These are phyloP conservation scores for Bradypodion ventrale DNA, from an alignment of 2,797 vertebrate species.

Conservation along the genomic window DNA sequence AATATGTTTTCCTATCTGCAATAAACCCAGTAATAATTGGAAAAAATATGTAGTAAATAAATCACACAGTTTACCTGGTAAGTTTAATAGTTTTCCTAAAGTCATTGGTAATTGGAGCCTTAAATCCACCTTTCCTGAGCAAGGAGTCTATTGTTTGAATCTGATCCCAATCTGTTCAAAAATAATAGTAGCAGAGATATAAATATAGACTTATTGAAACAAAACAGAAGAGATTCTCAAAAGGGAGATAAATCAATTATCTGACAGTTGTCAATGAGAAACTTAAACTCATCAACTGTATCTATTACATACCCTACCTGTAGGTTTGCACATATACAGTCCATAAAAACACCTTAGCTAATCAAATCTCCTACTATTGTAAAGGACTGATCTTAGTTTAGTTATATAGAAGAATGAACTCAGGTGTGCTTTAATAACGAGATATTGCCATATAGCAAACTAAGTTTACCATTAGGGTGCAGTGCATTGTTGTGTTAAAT, in stretches of 20 bases:
- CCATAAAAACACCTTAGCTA: conserved; percentile 38
- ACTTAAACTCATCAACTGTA: not conserved
- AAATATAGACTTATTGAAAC: conserved; percentile 3
- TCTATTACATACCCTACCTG: not conserved
- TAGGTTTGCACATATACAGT: conserved; percentile 30
- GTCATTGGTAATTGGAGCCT: conserved; percentile 85
- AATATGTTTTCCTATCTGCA: not conserved
- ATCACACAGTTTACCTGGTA: conserved; percentile 74
- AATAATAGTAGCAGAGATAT: conserved; percentile 36
- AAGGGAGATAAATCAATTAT: conserved; percentile 22
- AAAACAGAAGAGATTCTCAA: conserved; percentile 24
- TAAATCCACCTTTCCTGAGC: conserved; percentile 87
- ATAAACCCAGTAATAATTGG: not conserved
- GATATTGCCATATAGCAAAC: conserved; percentile 21
- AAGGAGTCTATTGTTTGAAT: conserved; percentile 88
- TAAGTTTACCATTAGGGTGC: conserved; percentile 17
- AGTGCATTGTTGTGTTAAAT: conserved; percentile 47
- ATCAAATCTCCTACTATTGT: not conserved
- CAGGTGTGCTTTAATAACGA: conserved; percentile 47
- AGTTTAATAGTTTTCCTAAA: conserved; percentile 87
- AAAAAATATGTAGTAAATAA: conserved; percentile 29
- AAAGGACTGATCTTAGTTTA: conserved; percentile 37
- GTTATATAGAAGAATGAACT: conserved; percentile 26
- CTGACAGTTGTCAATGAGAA: conserved; percentile 15
- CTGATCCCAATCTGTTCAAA: conserved; percentile 84